Conservation (phyloP, 2,113 vertebrate species). For the Tor tambroides region DNA sequence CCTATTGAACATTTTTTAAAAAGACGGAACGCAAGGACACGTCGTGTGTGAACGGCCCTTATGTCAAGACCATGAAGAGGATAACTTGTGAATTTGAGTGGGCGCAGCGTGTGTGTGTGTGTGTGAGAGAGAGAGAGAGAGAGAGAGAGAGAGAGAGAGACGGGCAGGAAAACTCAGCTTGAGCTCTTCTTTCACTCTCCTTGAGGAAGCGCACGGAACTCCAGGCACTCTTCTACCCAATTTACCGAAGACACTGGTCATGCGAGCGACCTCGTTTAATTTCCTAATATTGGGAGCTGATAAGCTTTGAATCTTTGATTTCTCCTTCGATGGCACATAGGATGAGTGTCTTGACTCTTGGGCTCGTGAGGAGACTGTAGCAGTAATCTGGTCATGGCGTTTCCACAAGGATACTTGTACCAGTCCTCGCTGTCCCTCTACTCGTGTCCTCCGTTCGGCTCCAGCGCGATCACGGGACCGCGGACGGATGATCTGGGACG, state of each 20-base stretch:
- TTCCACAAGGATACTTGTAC: constrained; percentile 94
- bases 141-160: constrained; percentile 50
- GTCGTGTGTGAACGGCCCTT: neutral
- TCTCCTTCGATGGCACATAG: neutral
- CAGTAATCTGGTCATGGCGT: constrained; percentile 83
- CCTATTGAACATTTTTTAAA: neutral
- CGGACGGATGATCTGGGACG: constrained; percentile 89
- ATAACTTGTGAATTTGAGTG: neutral
- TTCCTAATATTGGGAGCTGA: neutral
- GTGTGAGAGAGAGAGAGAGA: constrained; percentile 49
- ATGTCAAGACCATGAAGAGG: neutral
- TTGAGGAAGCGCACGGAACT: constrained; percentile 80
- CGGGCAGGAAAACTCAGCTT: constrained; percentile 66
- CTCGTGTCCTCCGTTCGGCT: constrained; percentile 87
- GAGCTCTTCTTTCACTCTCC: constrained; percentile 79
- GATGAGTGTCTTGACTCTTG: constrained; percentile 1
- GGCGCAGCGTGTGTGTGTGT: too few species aligned
- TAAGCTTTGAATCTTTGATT: neutral
- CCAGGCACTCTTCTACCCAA: neutral
- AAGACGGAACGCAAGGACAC: neutral
- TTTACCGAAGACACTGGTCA: constrained; percentile 67
- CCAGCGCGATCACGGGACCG: constrained; percentile 86
- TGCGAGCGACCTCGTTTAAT: constrained; percentile 72
- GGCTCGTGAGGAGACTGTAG: constrained; percentile 1
- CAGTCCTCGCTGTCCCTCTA: constrained; percentile 90